These are phyloP conservation scores for Mus minutoides DNA, from an alignment of 2,797 vertebrate genomes.

Conservation along the genomic window DNA sequence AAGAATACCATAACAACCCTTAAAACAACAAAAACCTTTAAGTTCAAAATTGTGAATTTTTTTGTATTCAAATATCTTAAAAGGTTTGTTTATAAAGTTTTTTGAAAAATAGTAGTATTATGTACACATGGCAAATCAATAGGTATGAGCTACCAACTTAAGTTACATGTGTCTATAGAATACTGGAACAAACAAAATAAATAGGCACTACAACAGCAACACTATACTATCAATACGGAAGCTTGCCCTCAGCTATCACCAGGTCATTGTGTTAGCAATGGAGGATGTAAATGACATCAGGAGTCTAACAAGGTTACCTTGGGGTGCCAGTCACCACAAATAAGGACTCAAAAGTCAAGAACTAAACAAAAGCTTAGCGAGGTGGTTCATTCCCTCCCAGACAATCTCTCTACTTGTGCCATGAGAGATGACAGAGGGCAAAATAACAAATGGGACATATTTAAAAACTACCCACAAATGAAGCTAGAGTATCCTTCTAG, in stretches of 20 bases:
- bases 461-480: conserved; percentile 61
- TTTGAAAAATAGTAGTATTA: conserved; percentile 71
- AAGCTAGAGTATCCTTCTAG: conserved; percentile 65
- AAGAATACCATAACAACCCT: conserved; percentile 66
- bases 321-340: conserved; percentile 67
- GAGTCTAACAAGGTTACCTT: conserved; percentile 57
- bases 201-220: conserved; percentile 75
- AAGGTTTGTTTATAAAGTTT: conserved; percentile 56
- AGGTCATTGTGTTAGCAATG: conserved; percentile 39
- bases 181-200: conserved; percentile 77
- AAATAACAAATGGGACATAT: conserved; percentile 60
- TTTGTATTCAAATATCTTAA: conserved; percentile 68
- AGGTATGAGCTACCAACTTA: conserved; percentile 67
- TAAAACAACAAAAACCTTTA: conserved; percentile 62
- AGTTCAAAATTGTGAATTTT: conserved; percentile 68
- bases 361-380: conserved; percentile 55
- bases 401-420: conserved; percentile 69
- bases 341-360: conserved; percentile 69
- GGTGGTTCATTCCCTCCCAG: conserved; percentile 56
- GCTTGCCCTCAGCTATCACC: conserved; percentile 63
- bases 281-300: conserved; percentile 51
- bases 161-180: conserved; percentile 65
- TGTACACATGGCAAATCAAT: conserved; percentile 69
- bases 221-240: conserved; percentile 75
- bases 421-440: conserved; percentile 65